Evolutionary conservation across 1,140 invertebrate species (phyloP).

Genomic region (Mactra quadrangularis): DNA sequence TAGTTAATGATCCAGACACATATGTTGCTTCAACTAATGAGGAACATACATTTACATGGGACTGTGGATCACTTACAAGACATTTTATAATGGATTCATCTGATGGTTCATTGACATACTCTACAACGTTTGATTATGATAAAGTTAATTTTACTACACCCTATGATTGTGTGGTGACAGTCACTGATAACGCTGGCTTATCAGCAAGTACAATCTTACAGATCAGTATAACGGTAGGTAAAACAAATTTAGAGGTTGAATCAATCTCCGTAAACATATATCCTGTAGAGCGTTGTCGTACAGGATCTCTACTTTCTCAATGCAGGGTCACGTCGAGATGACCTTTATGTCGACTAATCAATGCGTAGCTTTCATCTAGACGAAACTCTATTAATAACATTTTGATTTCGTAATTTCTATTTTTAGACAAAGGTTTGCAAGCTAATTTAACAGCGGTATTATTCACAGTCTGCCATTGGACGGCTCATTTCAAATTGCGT

Average conservation of each 20-base stretch:
- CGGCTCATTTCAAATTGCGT: too few relatives aligned
- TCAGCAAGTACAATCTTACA: constrained; percentile 31
- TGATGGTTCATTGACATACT: constrained; percentile 8
- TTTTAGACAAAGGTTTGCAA: too few relatives aligned
- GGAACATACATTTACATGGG: constrained; percentile 33
- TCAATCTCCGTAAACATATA: too few relatives aligned
- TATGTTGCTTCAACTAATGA: neutral
- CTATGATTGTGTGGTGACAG: constrained; percentile 33
- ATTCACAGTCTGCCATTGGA: too few relatives aligned
- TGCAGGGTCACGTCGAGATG: too few relatives aligned
- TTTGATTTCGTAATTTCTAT: too few relatives aligned
- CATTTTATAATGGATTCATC: constrained; percentile 28
- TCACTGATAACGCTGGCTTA: constrained; percentile 48
- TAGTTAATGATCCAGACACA: neutral
- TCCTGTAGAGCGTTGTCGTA: too few relatives aligned
- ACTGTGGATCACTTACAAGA: constrained; percentile 31
- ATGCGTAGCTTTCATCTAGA: too few relatives aligned
- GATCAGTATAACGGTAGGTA: constrained; percentile 27
- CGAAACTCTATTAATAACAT: too few relatives aligned
- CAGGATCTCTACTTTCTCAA: too few relatives aligned
- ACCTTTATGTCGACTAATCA: too few relatives aligned
- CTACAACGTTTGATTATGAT: constrained; percentile 55
- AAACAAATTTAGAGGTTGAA: constrained; percentile 2
- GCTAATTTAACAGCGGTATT: too few relatives aligned
- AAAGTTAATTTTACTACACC: constrained; percentile 31